phyloP scores from a whole-genome alignment of 2,113 vertebrate genomes.

The Scophthalmus maximus region DNA sequence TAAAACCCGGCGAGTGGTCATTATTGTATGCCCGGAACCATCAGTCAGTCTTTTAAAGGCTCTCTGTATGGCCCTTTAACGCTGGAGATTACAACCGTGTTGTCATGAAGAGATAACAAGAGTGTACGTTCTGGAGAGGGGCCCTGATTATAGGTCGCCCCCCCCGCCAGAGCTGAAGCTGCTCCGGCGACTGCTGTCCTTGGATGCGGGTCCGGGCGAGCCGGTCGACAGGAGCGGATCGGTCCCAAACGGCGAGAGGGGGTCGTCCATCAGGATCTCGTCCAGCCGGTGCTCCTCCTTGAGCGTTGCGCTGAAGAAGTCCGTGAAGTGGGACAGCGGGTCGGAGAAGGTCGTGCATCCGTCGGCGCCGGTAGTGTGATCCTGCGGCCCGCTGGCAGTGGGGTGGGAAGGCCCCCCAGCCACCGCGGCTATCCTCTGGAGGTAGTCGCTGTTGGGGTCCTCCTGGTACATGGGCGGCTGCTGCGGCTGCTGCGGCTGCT shows the following conservation, averaged over 20 bases:
- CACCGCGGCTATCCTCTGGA: conserved; percentile 81
- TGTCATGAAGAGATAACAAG: conserved; percentile 8
- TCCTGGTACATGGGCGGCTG: conserved; percentile 87
- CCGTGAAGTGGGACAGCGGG: conserved; percentile 96
- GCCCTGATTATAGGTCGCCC: conserved; percentile 89
- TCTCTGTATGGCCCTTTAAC: conserved; percentile 32
- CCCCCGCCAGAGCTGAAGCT: conserved; percentile 93
- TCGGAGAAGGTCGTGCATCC: conserved; percentile 90
- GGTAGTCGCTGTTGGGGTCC: conserved; percentile 86
- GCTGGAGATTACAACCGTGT: neutral
- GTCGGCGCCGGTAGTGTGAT: conserved; percentile 76
- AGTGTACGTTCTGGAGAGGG: neutral
- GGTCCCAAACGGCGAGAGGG: conserved; percentile 89
- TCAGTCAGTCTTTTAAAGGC: conserved; percentile 33
- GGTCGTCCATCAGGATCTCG: conserved; percentile 89
- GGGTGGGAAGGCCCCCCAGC: conserved; percentile 43
- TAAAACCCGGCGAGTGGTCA: conserved; percentile 9
- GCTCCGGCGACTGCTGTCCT: conserved; percentile 93
- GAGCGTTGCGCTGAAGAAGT: conserved; percentile 93
- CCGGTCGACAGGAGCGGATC: conserved; percentile 92
- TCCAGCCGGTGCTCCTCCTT: conserved; percentile 94
- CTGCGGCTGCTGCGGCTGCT: conserved; percentile 77
- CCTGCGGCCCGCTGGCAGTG: conserved; percentile 64
- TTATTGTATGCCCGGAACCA: neutral
- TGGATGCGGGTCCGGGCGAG: conserved; percentile 88